Evolutionary conservation across 1,140 invertebrate species (phyloP).

Genomic region (Aphelenchoides fujianensis): DNA sequence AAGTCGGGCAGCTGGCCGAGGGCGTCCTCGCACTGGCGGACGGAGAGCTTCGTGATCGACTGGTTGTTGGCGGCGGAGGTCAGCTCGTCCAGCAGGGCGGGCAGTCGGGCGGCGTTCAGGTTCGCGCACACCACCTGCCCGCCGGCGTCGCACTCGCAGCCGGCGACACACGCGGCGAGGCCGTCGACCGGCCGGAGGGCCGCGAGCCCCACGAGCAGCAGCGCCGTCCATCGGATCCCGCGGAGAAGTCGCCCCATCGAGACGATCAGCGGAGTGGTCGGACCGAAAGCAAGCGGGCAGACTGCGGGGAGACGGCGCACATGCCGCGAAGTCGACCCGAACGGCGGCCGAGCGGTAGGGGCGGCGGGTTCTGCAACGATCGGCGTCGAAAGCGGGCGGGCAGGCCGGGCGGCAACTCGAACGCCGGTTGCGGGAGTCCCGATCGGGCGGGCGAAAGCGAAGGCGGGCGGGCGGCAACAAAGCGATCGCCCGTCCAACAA

Average conservation of each 20-base stretch:
- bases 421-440: too few species aligned
- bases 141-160: not conserved
- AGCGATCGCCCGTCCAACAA: not conserved
- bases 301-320: not conserved
- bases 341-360: not conserved
- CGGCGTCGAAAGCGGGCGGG: not conserved
- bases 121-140: not conserved
- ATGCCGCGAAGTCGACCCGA: not conserved
- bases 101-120: not conserved
- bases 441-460: not conserved
- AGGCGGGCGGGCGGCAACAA: not conserved
- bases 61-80: not conserved
- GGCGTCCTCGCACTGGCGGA: not conserved
- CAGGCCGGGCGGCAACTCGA: not conserved
- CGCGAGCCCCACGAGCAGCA: not conserved
- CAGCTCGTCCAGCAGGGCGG: not conserved
- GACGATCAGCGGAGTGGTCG: not conserved
- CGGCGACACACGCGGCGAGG: not conserved
- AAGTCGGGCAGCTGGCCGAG: not conserved
- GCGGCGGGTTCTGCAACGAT: not conserved
- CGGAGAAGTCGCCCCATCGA: too few species aligned
- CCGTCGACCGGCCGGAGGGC: not conserved
- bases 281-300: not conserved
- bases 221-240: not conserved
- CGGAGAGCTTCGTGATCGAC: not conserved